Evolutionary conservation across 2,113 vertebrate genomes (phyloP), one percentile per base, ranked within the genome.

Genomic region (Malaclemys terrapin): DNA sequence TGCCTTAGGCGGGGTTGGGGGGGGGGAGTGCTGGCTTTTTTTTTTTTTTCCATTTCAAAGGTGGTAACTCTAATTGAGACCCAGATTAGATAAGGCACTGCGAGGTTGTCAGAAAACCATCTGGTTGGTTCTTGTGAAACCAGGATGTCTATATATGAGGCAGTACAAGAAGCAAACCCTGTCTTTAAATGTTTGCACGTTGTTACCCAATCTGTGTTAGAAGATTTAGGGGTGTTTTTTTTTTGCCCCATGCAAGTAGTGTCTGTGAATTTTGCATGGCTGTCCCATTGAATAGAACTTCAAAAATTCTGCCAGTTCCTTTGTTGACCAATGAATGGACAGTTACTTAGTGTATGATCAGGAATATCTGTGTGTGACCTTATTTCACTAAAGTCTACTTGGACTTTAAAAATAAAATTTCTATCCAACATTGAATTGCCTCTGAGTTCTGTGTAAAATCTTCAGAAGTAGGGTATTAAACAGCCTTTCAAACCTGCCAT

Each of bases 61-160:
- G 56, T 31, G 11, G 27, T 62, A 29, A 31, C 57, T 27, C 12
- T 62, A 62, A 62, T 38, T 38, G 31, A 72, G 45, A 75, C 80
- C 94, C 65, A 57, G 29, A 83, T 91, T 31, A 81, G 4, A 93
- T 86, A 19, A 85, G 89, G 57, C 85, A 62, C 16, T n/a, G 82
- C 82, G 10, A 45, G 11, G 50, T 19, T 59, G 29, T 81, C 75
- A 87, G 85, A 91, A 79, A 96, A 20, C 29, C 69, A 42, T 17
- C 72, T 75, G 72, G n/a, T 42, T n/a, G n/a, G 35, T 25, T 75
- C 19, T 75, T 75, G 22, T 47, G 75, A 76, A 84, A 59, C 91
- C 93, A 93, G 93, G 12, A 69, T 88, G 87, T 76, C 69, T 19
- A 47, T 20, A 17, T 25, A 83, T 84, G 79, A 81, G 57, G 86